Evolutionary conservation across 2,113 vertebrate species (phyloP).

Genomic region (Engystomops pustulosus): DNA sequence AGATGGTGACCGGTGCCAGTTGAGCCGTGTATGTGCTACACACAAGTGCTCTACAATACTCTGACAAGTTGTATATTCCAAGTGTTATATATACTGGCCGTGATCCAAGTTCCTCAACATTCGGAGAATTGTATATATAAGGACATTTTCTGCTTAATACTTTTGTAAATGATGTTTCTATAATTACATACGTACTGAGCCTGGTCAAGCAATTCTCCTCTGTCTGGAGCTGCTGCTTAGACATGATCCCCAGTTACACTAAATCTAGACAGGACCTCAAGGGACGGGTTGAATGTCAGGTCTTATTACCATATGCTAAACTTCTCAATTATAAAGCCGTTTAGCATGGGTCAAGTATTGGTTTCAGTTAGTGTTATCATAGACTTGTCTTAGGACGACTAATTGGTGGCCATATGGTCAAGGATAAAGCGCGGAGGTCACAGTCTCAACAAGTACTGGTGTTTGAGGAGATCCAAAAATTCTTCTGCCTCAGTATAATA

Average conservation of each 20-base stretch:
- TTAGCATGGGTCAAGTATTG: no score
- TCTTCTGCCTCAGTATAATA: no score
- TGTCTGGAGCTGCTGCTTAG: neutral
- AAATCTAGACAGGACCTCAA: no score
- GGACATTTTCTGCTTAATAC: slow-evolving; percentile 7
- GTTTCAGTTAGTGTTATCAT: no score
- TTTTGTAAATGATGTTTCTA: slow-evolving; percentile 4
- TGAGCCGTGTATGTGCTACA: neutral
- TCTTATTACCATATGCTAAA: no score
- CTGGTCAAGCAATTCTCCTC: neutral
- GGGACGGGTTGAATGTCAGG: no score
- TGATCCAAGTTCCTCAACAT: neutral
- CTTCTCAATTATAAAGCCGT: no score
- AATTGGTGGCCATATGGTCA: no score
- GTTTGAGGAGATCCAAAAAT: no score
- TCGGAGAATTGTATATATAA: slow-evolving; percentile 3
- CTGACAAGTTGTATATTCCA: neutral
- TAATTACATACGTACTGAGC: neutral
- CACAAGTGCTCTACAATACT: neutral
- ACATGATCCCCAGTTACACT: neutral
- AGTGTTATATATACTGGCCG: neutral
- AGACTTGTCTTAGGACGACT: no score
- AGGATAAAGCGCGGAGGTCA: no score
- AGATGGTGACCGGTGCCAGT: neutral
- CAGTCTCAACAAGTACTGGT: no score